phyloP scores from a whole-genome alignment of 2,888 invertebrate species.

The Apamea crenata region DNA sequence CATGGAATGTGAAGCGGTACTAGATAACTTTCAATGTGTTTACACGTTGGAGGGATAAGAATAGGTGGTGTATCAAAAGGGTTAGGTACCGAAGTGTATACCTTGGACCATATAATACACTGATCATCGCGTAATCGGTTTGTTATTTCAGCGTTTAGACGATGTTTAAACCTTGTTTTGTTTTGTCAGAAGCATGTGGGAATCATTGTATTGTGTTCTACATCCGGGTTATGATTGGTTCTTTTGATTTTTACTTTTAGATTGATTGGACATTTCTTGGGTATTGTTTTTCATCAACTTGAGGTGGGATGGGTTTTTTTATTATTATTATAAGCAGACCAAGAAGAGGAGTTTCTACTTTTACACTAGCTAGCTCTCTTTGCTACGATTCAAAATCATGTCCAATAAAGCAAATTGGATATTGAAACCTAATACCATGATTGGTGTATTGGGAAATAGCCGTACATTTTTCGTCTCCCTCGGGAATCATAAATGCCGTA shows the following conservation, averaged over 20 bases:
- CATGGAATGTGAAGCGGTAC: constrained; percentile 32
- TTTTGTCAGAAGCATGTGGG: constrained; percentile 89
- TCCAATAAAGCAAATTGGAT: constrained; percentile 40
- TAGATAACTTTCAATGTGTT: constrained; percentile 58
- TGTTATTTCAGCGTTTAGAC: constrained; percentile 89
- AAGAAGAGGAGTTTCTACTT: neutral
- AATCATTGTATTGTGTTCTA: constrained; percentile 89
- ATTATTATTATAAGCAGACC: too few species aligned
- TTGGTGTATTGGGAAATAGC: constrained; percentile 26
- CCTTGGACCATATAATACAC: constrained; percentile 76
- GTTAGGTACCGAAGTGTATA: constrained; percentile 60
- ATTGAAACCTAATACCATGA: constrained; percentile 43
- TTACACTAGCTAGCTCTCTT: neutral
- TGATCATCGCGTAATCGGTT: constrained; percentile 88
- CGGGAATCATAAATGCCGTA: constrained; percentile 31
- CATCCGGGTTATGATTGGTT: constrained; percentile 88
- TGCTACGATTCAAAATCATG: constrained; percentile 9
- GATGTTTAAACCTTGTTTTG: constrained; percentile 88
- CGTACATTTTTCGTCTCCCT: constrained; percentile 22
- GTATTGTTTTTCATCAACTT: constrained; percentile 41
- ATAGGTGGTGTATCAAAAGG: constrained; percentile 45
- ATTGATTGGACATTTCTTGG: constrained; percentile 66
- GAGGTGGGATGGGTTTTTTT: neutral
- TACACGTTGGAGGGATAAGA: constrained; percentile 38
- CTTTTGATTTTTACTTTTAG: constrained; percentile 80